Percentiles rank a stretch among this genome's conserved stretches.
Conservation (phyloP, 1,140 invertebrate species). For the Drosophila ogumai region DNA sequence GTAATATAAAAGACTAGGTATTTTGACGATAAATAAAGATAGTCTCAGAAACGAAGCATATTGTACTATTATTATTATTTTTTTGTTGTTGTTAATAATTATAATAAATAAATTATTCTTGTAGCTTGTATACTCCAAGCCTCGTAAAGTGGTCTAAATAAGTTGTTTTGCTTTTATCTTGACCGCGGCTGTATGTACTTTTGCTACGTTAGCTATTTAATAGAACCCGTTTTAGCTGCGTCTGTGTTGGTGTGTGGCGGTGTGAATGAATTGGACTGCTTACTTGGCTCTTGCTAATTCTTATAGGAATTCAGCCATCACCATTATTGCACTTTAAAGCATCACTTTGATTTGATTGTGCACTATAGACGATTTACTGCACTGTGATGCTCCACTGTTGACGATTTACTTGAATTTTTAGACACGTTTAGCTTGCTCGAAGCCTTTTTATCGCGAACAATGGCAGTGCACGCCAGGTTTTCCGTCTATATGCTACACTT, state of each 20-base stretch:
- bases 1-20: not conserved
- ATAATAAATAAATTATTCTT: not conserved
- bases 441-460: slow-evolving; percentile 7
- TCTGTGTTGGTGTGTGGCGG: slow-evolving; percentile 27
- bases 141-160: not conserved
- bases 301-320: slow-evolving; percentile 16
- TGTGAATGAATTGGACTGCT: slow-evolving; percentile 41
- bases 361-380: slow-evolving; percentile 7
- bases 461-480: not conserved
- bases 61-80: not conserved
- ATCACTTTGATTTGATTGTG: slow-evolving; percentile 3
- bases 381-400: not conserved
- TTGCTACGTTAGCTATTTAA: slow-evolving; percentile 65
- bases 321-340: slow-evolving; percentile 11
- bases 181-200: slow-evolving; percentile 32
- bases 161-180: slow-evolving; percentile 1
- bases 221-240: slow-evolving; percentile 67
- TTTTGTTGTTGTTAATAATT: not conserved
- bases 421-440: slow-evolving; percentile 1
- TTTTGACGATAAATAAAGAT: not conserved
- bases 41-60: not conserved
- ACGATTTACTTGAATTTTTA: slow-evolving; percentile 2
- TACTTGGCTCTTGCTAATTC: slow-evolving; percentile 29
- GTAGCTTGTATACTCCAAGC: not conserved
- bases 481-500: not conserved